Evolutionary conservation across 2,888 invertebrate species (phyloP).

Genomic region (Macaria notata): DNA sequence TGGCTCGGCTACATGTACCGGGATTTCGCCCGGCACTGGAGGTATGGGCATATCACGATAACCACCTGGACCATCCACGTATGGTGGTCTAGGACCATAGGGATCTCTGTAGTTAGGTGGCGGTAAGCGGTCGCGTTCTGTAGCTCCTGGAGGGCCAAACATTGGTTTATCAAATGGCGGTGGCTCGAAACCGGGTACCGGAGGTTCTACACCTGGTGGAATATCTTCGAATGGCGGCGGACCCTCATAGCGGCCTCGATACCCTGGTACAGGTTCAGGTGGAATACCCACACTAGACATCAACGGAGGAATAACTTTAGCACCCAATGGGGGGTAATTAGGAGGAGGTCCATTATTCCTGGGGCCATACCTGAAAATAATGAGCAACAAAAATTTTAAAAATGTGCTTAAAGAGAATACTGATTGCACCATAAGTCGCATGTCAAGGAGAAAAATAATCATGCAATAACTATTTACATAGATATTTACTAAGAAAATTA

Average conservation of each 20-base stretch:
- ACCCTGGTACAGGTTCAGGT: conserved; percentile 61
- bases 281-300: conserved; percentile 55
- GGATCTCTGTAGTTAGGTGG: conserved; percentile 65
- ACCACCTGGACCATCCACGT: conserved; percentile 54
- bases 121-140: conserved; percentile 67
- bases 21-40: conserved; percentile 60
- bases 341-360: conserved; percentile 62
- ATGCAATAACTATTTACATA: too few relatives aligned
- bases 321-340: conserved; percentile 59
- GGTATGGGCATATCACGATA: conserved; percentile 60
- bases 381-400: conserved; percentile 27
- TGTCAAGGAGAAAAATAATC: too few relatives aligned
- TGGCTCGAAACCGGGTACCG: conserved; percentile 84
- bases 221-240: conserved; percentile 80
- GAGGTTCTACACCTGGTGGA: conserved; percentile 84
- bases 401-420: too few relatives aligned
- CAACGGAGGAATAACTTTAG: conserved; percentile 58
- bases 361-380: conserved; percentile 70
- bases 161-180: conserved; percentile 78
- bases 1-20: conserved; percentile 68
- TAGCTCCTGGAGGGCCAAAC: conserved; percentile 58
- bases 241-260: conserved; percentile 68
- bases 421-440: too few relatives aligned
- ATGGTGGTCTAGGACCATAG: conserved; percentile 59
- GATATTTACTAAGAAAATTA: too few relatives aligned